Conservation (phyloP, 2,797 vertebrate genomes). For the Poeciliopsis infans region DNA sequence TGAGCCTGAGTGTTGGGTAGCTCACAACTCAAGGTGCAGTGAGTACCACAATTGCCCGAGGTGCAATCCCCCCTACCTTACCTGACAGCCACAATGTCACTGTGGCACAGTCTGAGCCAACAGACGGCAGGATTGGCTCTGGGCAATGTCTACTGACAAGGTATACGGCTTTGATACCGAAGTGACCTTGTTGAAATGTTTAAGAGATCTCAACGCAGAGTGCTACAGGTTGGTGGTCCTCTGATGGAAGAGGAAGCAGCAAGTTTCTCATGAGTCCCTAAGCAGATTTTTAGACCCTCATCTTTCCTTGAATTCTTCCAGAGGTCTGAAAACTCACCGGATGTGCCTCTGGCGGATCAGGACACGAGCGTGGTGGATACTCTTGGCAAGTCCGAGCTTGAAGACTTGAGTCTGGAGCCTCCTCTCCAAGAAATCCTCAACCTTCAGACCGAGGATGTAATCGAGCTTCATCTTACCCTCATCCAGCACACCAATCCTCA, state of each 20-base stretch:
- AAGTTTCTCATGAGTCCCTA: conserved; percentile 49
- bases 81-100: conserved; percentile 62
- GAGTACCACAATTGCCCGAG: conserved; percentile 64
- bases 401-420: conserved; percentile 95
- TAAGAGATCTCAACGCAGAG: conserved; percentile 57
- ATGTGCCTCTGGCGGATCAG: conserved; percentile 96
- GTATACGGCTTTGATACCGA: conserved; percentile 92
- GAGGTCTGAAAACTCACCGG: conserved; percentile 76
- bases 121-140: conserved; percentile 71
- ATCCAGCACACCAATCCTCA: conserved; percentile 92
- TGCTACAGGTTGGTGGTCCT: conserved; percentile 56
- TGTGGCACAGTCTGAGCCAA: conserved; percentile 43
- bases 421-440: conserved; percentile 95
- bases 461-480: conserved; percentile 98
- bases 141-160: conserved; percentile 84
- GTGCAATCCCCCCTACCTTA: conserved; percentile 79
- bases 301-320: neutral
- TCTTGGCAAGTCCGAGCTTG: conserved; percentile 93
- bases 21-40: neutral
- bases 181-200: conserved; percentile 89
- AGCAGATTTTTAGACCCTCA: neutral
- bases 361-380: conserved; percentile 93
- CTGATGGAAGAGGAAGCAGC: conserved; percentile 78
- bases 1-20: conserved; percentile 58
- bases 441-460: conserved; percentile 95